Evolutionary conservation across 2,888 invertebrate species (phyloP), one percentile per base, ranked within the genome.

Genomic region (Apodemia zela): DNA sequence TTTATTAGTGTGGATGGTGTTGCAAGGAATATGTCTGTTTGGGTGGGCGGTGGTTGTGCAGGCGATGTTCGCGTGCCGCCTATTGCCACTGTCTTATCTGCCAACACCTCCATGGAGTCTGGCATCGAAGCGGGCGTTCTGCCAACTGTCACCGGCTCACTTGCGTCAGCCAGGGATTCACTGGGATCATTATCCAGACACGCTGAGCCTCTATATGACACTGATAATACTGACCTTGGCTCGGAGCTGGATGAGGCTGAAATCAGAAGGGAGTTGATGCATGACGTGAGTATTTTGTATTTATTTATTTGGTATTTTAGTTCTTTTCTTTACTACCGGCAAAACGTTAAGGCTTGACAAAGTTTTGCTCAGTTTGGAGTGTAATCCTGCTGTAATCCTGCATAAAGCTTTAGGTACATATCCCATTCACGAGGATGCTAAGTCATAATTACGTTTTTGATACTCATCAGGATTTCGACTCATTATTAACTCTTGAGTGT

Each of bases 231-330:
- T 21, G 96, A 96, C 81, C 93, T 96, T 62, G 95, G 94, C 67
- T 96, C 96, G 61, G 96, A 97, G 77, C 87, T 94, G 70, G 96
- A 97, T 82, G 97, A 96, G 81, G 94, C 95, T 45, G 96, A 96
- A 79, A 92, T 96, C 72, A 93, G 95, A 66, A 90, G 95, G 74
- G 95, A 95, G 84, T 89, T 97, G 76, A 92, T 97, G 74, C 94
- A 96, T 82, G 97, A 97, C 88, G 97, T 97, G 85, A 94, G 96
- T 93, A 63, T 29, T 47, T 42, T 42, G 42, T 33, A 57, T 45
- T 59, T 63, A 4, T 47, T 59, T 62, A 7, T n/a, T 57, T 59
- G 3, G 4, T 54, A 42, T 69, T 71, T 66, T 70, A 63, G 54
- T 57, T 61, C 18, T 4, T 38, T 38, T 3, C 11, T 38, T 11